These are phyloP conservation scores for Hypotaenidia okinawae DNA, from an alignment of 2,797 vertebrate species.

Conservation along the genomic window DNA sequence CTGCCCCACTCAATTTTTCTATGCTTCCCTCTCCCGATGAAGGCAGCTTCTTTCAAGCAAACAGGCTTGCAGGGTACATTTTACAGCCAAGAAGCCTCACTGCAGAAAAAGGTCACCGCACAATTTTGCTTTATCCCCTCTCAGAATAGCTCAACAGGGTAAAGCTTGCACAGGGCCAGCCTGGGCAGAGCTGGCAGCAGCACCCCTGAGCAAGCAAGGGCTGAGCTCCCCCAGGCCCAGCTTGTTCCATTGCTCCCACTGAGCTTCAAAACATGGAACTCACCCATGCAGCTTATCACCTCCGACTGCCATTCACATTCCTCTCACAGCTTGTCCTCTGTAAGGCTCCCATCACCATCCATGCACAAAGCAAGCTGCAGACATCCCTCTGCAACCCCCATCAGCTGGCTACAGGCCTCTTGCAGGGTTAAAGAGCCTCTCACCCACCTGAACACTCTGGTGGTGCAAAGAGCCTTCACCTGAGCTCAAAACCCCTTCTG, in stretches of 20 bases:
- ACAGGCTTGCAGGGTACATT: neutral
- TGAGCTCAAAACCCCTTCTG: neutral
- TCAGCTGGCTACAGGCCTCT: neutral
- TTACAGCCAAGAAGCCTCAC: neutral
- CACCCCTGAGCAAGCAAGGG: rapidly evolving
- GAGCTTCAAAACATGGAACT: neutral
- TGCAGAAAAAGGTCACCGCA: neutral
- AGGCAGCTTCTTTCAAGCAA: neutral
- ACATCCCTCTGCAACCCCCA: neutral
- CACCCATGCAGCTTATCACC: neutral
- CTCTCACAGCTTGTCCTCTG: rapidly evolving
- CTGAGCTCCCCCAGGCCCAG: neutral
- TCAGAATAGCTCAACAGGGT: neutral
- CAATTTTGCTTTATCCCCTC: neutral
- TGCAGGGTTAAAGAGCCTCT: rapidly evolving
- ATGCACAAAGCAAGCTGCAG: rapidly evolving
- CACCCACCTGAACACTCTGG: neutral
- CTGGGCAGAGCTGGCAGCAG: neutral
- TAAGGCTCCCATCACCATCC: neutral
- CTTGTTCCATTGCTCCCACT: neutral
- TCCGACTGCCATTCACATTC: neutral
- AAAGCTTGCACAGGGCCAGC: neutral
- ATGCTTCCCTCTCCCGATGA: neutral
- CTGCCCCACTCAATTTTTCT: neutral
- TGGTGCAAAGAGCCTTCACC: neutral